Evolutionary conservation across 2,797 vertebrate genomes (phyloP).

Genomic region (Vultur gryphus): DNA sequence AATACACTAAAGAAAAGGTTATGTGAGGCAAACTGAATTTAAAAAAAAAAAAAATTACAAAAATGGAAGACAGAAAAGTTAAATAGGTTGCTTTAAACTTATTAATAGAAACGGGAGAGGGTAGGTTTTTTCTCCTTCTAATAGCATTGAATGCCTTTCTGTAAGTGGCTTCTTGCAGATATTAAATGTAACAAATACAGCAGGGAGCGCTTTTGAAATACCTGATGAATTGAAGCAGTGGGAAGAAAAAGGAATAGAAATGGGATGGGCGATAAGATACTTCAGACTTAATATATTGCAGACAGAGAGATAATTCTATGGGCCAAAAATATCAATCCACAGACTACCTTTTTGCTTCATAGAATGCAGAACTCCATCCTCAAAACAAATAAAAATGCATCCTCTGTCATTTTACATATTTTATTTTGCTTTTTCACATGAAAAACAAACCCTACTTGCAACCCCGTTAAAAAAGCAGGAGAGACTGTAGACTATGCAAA

Average conservation of each 20-base stretch:
- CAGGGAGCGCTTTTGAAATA: conserved; percentile 38
- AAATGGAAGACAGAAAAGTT: not conserved
- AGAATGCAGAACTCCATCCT: not conserved
- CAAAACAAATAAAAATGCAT: not conserved
- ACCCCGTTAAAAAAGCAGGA: fast-evolving
- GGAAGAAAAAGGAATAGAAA: not conserved
- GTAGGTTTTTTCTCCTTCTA: not conserved
- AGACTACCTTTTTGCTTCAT: not conserved
- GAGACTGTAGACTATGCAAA: not conserved
- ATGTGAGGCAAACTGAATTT: not conserved
- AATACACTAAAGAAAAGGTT: not conserved
- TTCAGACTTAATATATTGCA: not conserved
- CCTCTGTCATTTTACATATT: not conserved
- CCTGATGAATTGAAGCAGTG: conserved; percentile 13
- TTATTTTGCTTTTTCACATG: not conserved
- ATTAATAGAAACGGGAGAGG: not conserved
- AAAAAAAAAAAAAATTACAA: not conserved
- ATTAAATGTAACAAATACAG: conserved; percentile 47
- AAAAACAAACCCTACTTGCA: not conserved
- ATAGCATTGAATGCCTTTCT: not conserved
- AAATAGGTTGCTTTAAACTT: conserved; percentile 31
- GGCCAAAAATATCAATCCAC: not conserved
- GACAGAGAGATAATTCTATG: not conserved
- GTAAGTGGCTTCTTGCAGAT: conserved; percentile 23
- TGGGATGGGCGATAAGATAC: not conserved